Evolutionary conservation across 1,140 invertebrate species (phyloP).

Genomic region (Penaeus indicus): DNA sequence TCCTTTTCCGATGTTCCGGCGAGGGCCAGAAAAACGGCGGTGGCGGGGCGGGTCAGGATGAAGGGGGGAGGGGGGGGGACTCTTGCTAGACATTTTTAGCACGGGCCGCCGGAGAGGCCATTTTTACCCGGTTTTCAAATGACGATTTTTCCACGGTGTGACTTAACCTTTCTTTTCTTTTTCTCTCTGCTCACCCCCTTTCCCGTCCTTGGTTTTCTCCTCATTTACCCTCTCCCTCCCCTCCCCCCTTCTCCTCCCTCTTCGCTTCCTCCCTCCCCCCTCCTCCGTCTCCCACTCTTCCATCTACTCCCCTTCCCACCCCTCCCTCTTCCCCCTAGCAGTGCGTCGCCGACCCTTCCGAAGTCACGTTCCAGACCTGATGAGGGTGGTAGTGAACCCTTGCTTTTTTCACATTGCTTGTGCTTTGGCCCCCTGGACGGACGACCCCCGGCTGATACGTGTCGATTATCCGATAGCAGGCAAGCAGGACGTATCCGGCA

Average conservation of each 20-base stretch:
- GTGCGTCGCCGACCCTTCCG: no score
- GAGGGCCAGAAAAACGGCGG: conserved; percentile 25
- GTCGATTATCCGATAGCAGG: no score
- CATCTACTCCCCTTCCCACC: neutral
- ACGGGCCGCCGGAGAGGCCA: neutral
- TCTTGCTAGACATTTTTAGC: no score
- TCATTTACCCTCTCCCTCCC: conserved; percentile 22
- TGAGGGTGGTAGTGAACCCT: no score
- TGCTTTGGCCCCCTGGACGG: neutral
- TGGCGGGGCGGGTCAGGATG: neutral
- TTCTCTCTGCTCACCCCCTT: neutral
- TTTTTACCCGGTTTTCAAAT: no score
- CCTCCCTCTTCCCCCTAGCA: neutral
- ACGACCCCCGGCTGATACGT: no score
- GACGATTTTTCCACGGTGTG: no score
- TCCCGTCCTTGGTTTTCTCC: neutral
- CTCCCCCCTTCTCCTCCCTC: conserved; percentile 33
- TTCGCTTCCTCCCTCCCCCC: conserved; percentile 21
- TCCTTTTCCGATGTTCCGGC: conserved; percentile 30
- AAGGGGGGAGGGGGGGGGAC: neutral
- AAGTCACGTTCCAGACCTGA: no score
- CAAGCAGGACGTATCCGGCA: no score
- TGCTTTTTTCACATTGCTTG: neutral
- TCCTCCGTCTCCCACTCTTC: neutral
- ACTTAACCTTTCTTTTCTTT: neutral